A percentile compares a stretch with the other conserved stretches of the same genome.
Evolutionary conservation across 2,797 vertebrate genomes (phyloP).

Genomic region (Notoglanidium macrostoma): DNA sequence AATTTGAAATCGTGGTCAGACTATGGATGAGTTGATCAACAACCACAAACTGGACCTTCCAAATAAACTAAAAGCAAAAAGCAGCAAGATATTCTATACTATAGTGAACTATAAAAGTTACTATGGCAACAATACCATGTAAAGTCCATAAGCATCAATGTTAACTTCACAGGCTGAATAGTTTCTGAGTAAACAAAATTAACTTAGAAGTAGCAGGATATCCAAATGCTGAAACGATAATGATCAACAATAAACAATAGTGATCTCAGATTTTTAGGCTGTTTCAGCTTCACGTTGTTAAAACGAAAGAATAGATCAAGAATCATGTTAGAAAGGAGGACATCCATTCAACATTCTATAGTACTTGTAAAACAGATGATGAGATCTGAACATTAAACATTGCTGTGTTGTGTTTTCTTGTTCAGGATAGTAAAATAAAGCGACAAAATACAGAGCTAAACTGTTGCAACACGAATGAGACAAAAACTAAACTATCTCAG

Average conservation of each 20-base stretch:
- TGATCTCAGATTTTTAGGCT: neutral
- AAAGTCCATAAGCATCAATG: neutral
- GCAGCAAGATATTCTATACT: neutral
- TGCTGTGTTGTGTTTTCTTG: neutral
- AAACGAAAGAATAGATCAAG: neutral
- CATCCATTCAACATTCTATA: neutral
- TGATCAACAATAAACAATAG: neutral
- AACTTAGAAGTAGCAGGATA: too few species aligned
- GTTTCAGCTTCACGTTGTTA: neutral
- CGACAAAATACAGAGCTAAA: neutral
- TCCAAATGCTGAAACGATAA: neutral
- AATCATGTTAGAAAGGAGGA: neutral
- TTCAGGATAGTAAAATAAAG: neutral
- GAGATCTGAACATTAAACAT: neutral
- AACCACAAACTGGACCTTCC: neutral
- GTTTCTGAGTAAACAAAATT: neutral
- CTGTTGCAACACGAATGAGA: neutral
- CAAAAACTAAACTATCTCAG: neutral
- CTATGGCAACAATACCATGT: neutral
- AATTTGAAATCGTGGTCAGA: neutral
- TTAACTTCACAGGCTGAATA: neutral
- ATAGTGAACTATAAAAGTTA: neutral
- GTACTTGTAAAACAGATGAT: neutral
- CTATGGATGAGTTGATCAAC: neutral
- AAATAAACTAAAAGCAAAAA: neutral